Conservation (phyloP, 1,140 invertebrate genomes). For the Drosophila dunni region DNA sequence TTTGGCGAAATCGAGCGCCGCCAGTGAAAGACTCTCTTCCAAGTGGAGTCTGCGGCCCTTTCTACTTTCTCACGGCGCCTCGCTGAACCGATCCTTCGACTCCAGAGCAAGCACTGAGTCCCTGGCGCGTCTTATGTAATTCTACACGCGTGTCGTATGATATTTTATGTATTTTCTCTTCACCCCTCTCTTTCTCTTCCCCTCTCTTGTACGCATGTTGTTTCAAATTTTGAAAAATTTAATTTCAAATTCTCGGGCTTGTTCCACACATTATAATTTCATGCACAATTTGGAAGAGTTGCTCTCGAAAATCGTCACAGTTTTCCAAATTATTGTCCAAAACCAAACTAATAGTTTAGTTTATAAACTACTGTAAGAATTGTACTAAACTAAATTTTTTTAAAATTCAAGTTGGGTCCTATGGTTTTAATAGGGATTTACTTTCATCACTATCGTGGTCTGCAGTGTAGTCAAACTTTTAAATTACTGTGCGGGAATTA, state of each 20-base stretch:
- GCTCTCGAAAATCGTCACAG: not conserved
- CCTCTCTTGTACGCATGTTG: conserved; percentile 47
- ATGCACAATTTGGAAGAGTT: conserved; percentile 45
- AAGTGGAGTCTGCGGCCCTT: conserved; percentile 2
- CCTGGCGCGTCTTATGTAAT: conserved; percentile 62
- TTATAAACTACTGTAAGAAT: not conserved
- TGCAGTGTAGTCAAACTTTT: no score
- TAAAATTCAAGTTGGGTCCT: no score
- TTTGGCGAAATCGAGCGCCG: conserved; percentile 49
- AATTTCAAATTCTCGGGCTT: conserved; percentile 40
- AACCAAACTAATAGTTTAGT: conserved; percentile 14
- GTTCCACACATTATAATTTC: conserved; percentile 47
- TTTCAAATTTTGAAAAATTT: conserved; percentile 52
- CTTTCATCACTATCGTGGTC: no score
- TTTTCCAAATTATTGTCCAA: conserved; percentile 23
- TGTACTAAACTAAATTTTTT: no score
- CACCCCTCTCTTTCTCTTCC: conserved; percentile 2
- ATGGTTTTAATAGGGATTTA: no score
- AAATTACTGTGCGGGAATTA: no score
- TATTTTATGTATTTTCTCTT: conserved; percentile 55
- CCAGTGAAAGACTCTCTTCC: conserved; percentile 53
- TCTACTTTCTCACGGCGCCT: conserved; percentile 65
- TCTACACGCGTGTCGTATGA: conserved; percentile 64
- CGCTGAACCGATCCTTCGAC: not conserved
- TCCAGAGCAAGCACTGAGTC: conserved; percentile 25